A percentile compares a stretch with the other conserved stretches of the same genome.
Conservation (phyloP, 2,888 invertebrate genomes). For the Lycocerus yunnanus region DNA sequence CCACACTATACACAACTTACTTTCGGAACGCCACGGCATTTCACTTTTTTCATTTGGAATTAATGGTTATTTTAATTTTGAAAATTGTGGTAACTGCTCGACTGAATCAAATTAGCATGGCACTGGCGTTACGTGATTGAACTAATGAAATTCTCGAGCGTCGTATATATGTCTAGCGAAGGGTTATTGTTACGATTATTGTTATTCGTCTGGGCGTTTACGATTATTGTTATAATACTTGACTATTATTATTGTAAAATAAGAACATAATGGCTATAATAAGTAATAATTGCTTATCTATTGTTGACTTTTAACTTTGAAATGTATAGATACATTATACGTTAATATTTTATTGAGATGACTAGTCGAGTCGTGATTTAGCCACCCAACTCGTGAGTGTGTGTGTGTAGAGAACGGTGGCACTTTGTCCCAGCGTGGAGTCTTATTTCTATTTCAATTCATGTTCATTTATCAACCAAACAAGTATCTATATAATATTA, state of each 20-base stretch:
- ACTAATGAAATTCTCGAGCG: constrained; percentile 52
- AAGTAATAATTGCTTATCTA: constrained; percentile 8
- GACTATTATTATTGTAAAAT: constrained; percentile 19
- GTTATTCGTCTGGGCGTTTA: constrained; percentile 51
- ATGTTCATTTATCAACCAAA: constrained; percentile 48
- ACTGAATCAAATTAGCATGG: constrained; percentile 29
- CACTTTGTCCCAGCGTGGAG: constrained; percentile 45
- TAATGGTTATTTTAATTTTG: constrained; percentile 14
- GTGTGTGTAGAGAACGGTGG: constrained; percentile 38
- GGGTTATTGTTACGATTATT: constrained; percentile 55
- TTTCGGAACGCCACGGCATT: neutral
- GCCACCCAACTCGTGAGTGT: constrained; percentile 42
- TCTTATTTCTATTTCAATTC: constrained; percentile 50
- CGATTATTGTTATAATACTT: constrained; percentile 43
- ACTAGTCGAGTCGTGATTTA: constrained; percentile 34
- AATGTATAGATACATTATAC: constrained; percentile 29
- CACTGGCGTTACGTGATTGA: constrained; percentile 48
- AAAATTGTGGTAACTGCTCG: constrained; percentile 21
- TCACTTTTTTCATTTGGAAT: neutral
- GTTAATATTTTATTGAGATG: constrained; percentile 33
- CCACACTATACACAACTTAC: constrained; percentile 7
- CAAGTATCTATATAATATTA: neutral
- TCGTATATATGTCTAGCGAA: constrained; percentile 52
- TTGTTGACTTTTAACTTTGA: constrained; percentile 11
- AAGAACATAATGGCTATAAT: constrained; percentile 19